Conservation (phyloP, 1,140 invertebrate species). For the Trichonephila clavipes region DNA sequence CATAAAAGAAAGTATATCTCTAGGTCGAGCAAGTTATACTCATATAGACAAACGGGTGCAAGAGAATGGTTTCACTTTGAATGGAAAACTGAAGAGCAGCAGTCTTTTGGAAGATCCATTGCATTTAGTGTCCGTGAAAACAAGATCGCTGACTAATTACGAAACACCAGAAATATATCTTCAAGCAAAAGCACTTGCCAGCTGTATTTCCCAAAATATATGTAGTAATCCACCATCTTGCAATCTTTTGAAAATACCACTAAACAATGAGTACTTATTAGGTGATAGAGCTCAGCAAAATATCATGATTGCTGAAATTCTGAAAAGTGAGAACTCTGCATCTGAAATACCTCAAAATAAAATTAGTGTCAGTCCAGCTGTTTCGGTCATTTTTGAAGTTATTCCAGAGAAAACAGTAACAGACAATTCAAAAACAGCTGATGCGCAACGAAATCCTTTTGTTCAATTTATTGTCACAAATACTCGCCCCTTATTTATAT, state of each 20-base stretch:
- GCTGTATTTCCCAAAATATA: not conserved
- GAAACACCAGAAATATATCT: not conserved
- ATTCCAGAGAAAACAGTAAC: not conserved
- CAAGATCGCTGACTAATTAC: not conserved
- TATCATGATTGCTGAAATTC: not conserved
- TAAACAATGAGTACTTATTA: not conserved
- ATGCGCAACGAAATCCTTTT: not conserved
- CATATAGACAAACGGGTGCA: not conserved
- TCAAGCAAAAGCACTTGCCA: not conserved
- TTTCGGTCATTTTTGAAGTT: not conserved
- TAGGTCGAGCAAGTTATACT: not conserved
- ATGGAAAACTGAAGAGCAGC: not conserved
- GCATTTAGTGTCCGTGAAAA: not conserved
- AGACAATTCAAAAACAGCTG: not conserved
- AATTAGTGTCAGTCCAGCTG: not conserved
- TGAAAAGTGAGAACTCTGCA: not conserved
- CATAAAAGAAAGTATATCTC: not conserved
- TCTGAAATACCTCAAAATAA: not conserved
- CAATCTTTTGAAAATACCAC: not conserved
- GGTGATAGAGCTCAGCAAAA: not conserved
- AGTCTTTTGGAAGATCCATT: not conserved
- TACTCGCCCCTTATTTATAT: conserved; percentile 44
- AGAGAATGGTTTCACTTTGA: not conserved
- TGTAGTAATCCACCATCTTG: not conserved
- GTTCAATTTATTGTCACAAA: conserved; percentile 23